Evolutionary conservation across 1,140 invertebrate genomes (phyloP).

Genomic region (Muscidifurax raptorellus): DNA sequence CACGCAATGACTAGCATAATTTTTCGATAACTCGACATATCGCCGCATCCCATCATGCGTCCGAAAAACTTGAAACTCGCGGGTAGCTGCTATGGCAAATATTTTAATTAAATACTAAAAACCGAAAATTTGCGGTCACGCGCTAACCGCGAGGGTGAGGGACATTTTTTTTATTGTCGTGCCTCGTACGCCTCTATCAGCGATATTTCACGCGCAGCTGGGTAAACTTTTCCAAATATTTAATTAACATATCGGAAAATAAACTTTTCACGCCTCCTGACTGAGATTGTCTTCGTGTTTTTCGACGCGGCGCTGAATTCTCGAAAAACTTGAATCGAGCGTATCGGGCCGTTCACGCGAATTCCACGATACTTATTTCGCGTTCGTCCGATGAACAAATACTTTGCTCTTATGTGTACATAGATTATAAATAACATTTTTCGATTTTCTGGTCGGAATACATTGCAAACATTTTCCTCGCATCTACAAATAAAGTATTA

Average conservation of each 20-base stretch:
- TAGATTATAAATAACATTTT: no score
- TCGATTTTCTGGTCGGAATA: no score
- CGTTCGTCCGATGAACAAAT: neutral
- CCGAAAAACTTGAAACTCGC: conserved; percentile 16
- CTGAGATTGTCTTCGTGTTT: conserved; percentile 34
- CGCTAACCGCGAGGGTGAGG: conserved; percentile 53
- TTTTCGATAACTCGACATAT: neutral
- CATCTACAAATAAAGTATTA: no score
- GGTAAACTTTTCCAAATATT: conserved; percentile 58
- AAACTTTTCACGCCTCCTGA: conserved; percentile 53
- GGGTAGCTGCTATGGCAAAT: conserved; percentile 55
- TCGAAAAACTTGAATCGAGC: conserved; percentile 18
- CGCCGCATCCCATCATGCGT: neutral
- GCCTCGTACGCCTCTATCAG: conserved; percentile 50
- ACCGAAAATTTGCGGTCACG: conserved; percentile 59
- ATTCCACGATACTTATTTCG: conserved; percentile 15
- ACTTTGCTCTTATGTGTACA: neutral
- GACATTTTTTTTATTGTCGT: conserved; percentile 55
- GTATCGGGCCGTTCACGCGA: no score
- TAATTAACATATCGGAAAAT: conserved; percentile 63
- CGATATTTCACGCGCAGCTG: conserved; percentile 48
- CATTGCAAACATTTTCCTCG: no score
- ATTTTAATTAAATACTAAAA: conserved; percentile 66
- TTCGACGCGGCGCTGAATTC: neutral
- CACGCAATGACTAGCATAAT: neutral